phyloP scores from a whole-genome alignment of 2,113 vertebrate species.

The Galemys pyrenaicus region DNA sequence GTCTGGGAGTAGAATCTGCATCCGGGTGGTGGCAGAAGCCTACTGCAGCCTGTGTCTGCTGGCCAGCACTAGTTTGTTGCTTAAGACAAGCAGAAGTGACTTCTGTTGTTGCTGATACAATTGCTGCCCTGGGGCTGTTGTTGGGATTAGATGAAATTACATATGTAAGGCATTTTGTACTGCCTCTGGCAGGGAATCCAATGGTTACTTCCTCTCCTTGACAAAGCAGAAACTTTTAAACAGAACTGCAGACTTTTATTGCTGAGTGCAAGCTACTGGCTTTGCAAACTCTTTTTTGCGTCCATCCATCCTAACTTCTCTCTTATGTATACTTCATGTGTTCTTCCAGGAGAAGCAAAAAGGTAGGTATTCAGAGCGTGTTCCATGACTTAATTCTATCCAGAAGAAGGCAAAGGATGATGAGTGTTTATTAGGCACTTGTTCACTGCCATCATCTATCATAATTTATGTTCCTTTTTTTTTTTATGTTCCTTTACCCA shows the following conservation, averaged over 20 bases:
- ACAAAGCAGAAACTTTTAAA: background rate
- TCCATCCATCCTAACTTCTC: background rate
- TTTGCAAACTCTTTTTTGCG: background rate
- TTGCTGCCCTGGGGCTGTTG: background rate
- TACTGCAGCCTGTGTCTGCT: background rate
- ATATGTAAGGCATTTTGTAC: background rate
- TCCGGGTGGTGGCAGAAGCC: accelerated
- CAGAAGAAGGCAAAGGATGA: background rate
- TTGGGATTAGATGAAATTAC: slow-evolving; percentile 13
- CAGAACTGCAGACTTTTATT: background rate
- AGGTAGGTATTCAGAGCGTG: background rate
- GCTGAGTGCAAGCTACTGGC: background rate
- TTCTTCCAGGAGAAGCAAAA: slow-evolving; percentile 35
- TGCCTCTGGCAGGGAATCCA: background rate
- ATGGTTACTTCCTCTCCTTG: background rate
- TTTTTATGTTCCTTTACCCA: background rate
- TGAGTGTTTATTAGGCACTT: background rate
- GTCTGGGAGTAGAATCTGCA: background rate
- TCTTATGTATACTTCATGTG: background rate
- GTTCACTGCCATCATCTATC: slow-evolving; percentile 29
- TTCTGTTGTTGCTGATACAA: background rate
- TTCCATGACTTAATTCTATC: background rate
- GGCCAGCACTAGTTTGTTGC: background rate
- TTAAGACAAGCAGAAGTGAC: background rate
- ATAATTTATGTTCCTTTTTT: background rate